Conservation (phyloP, 2,888 invertebrate genomes). For the Sminthurinus aureus region DNA sequence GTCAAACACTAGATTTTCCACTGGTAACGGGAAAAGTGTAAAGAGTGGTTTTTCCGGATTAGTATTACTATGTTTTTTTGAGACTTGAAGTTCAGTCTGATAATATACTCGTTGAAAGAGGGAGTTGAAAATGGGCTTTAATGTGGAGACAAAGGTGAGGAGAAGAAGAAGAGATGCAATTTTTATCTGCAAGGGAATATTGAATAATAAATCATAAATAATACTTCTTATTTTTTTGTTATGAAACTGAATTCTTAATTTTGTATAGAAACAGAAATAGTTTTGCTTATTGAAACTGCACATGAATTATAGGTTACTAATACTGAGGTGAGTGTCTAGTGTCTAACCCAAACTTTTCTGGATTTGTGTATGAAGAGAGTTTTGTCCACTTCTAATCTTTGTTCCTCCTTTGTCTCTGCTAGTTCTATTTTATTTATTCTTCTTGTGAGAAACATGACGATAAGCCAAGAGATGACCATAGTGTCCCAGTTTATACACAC, state of each 20-base stretch:
- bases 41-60: background rate
- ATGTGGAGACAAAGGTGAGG: background rate
- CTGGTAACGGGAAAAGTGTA: background rate
- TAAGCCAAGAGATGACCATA: background rate
- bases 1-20: background rate
- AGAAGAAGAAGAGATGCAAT: background rate
- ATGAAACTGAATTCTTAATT: too few species aligned
- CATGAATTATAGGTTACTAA: too few species aligned
- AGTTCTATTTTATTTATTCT: background rate
- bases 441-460: background rate
- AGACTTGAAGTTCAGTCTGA: background rate
- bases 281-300: too few species aligned
- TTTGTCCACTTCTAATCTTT: background rate
- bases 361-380: background rate
- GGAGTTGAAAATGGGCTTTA: background rate
- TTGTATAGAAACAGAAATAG: too few species aligned
- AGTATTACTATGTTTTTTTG: background rate
- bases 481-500: constrained; percentile 5
- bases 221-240: too few species aligned
- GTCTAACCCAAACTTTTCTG: background rate
- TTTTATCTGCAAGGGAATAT: background rate
- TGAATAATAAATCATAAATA: too few species aligned
- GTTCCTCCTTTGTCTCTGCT: background rate
- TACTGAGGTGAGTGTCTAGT: too few species aligned
- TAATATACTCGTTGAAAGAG: background rate